Conservation (phyloP, 2,113 vertebrate genomes). For the Rhabdomys dilectus region DNA sequence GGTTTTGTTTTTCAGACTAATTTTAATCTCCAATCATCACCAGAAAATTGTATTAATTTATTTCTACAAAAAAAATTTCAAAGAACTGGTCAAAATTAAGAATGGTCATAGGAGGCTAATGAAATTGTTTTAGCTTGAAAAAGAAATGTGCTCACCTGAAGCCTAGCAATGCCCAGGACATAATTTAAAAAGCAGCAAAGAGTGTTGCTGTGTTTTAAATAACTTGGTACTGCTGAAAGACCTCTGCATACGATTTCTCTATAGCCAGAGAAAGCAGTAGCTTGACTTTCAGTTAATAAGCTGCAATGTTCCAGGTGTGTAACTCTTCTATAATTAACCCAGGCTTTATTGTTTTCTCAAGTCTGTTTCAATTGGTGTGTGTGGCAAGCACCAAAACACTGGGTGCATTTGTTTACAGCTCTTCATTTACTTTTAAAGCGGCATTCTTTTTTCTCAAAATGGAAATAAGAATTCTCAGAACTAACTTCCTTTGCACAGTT, state of each 20-base stretch:
- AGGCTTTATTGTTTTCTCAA: slow-evolving; percentile 32
- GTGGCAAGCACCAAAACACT: slow-evolving; percentile 39
- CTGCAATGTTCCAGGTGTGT: background rate
- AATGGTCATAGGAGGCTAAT: background rate
- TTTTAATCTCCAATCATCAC: slow-evolving; percentile 3
- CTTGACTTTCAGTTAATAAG: slow-evolving; percentile 19
- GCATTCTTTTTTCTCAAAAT: background rate
- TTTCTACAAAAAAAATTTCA: slow-evolving; percentile 54
- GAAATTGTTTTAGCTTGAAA: slow-evolving; percentile 26
- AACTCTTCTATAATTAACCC: background rate
- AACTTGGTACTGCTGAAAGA: slow-evolving; percentile 38
- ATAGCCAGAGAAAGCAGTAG: slow-evolving; percentile 6
- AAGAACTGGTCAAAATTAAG: slow-evolving; percentile 40
- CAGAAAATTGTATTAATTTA: slow-evolving; percentile 11
- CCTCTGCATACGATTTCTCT: background rate
- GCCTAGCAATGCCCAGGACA: background rate
- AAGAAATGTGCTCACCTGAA: background rate
- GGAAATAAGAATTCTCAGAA: slow-evolving; percentile 37
- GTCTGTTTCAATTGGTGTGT: background rate
- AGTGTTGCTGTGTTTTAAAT: slow-evolving; percentile 24
- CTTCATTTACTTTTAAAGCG: slow-evolving; percentile 26
- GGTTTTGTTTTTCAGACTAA: background rate
- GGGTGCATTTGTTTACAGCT: background rate
- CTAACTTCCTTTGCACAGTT: slow-evolving; percentile 26
- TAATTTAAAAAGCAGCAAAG: background rate